These are phyloP conservation scores for Drosophila setifemur DNA, from an alignment of 1,140 invertebrate genomes.

Conservation along the genomic window DNA sequence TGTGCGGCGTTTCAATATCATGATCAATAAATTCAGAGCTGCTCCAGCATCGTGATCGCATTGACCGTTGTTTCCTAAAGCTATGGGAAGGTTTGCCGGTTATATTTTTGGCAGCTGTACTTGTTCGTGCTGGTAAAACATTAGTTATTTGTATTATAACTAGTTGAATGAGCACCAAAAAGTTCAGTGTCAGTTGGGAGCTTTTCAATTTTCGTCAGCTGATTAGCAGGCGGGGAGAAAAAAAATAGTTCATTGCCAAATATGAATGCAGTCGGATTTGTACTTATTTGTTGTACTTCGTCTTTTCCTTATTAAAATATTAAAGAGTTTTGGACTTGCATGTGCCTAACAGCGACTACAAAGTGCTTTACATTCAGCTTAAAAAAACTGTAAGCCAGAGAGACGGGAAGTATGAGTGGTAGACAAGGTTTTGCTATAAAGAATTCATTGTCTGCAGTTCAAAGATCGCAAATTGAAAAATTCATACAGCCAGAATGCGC, in stretches of 20 bases:
- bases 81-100: conserved; percentile 64
- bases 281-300: too few species aligned
- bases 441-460: conserved; percentile 75
- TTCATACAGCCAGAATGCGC: conserved; percentile 42
- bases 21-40: conserved; percentile 72
- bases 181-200: conserved; percentile 24
- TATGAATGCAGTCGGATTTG: too few species aligned
- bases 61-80: conserved; percentile 55
- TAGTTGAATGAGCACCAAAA: conserved; percentile 6
- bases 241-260: conserved; percentile 48
- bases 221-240: too few species aligned
- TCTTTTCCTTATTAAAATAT: too few species aligned
- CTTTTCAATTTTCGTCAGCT: conserved; percentile 58
- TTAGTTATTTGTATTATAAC: conserved; percentile 39
- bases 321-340: not conserved
- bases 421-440: conserved; percentile 78
- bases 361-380: not conserved
- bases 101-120: conserved; percentile 17
- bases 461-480: conserved; percentile 81
- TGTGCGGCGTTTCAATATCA: conserved; percentile 70
- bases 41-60: conserved; percentile 53
- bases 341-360: too few species aligned
- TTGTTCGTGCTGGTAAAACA: conserved; percentile 57
- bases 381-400: not conserved
- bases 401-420: conserved; percentile 9